Conservation (phyloP, 2,113 vertebrate species). For the Ochotona princeps region DNA sequence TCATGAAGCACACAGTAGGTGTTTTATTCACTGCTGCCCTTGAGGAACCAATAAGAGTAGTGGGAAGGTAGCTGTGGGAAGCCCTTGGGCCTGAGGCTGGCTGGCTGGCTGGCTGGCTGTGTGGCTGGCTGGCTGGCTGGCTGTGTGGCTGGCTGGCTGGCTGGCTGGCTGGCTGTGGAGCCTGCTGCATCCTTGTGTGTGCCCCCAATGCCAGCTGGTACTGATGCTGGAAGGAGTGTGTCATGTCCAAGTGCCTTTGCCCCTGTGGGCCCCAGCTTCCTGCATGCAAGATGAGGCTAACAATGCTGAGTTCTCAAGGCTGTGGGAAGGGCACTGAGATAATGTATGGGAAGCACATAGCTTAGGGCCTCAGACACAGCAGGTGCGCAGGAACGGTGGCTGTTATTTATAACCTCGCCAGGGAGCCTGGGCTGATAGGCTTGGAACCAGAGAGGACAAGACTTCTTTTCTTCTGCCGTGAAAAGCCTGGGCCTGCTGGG, state of each 20-base stretch:
- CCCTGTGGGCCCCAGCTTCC: conserved; percentile 29
- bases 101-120: background rate
- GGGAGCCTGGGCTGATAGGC: conserved; percentile 19
- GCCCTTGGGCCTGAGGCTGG: background rate
- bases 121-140: background rate
- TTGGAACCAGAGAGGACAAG: conserved; percentile 48
- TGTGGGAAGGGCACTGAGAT: conserved; percentile 32
- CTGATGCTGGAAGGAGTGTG: background rate
- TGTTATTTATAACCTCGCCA: conserved; percentile 68
- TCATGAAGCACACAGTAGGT: background rate
- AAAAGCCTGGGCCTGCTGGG: background rate
- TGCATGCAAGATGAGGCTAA: background rate
- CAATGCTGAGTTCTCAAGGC: conserved; percentile 1
- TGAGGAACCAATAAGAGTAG: background rate
- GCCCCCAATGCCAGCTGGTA: background rate
- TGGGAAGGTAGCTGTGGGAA: background rate
- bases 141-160: background rate
- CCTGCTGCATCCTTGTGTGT: background rate
- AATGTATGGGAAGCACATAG: background rate
- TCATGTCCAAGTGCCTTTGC: conserved; percentile 27
- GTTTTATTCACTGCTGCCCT: background rate
- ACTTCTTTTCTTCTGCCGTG: background rate
- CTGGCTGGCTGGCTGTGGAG: background rate
- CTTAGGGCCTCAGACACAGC: conserved; percentile 53
- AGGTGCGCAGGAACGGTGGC: conserved; percentile 64